Base-by-base conservation (phyloP, 2,113 vertebrate species). In the Corvus hawaiiensis region DNA sequence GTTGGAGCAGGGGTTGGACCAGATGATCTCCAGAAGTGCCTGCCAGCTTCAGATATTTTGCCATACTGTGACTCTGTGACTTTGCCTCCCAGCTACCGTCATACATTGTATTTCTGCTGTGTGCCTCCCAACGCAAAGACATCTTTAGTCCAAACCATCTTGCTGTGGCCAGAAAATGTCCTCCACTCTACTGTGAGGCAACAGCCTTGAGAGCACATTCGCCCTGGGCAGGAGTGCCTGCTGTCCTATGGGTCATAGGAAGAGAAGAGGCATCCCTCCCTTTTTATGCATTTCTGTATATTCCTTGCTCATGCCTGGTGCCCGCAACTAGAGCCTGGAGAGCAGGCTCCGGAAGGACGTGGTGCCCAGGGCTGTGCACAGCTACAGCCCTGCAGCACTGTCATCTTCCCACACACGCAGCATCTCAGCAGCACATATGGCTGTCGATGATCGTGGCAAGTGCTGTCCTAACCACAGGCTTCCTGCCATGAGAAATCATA, bases 141-240 rank as follows among this genome's bases (percentile, higher is more conserved):
- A 11, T 28, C 76, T 77, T 58, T n/a, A 44, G 22, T 37, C 37
- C 46, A 66, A 54, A 41, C 7, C 16, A n/a, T 14, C 22, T 35
- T 67, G 26, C 33, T 59, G 26, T 33, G 43, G 16, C 19, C 64
- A 71, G 22, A 84, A 81, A 87, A 54, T 9, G 10, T 74, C 28
- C 61, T 63, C 20, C 62, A 3, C 28, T 14, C 7, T 51, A 24
- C 85, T 35, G 20, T 20, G n/a, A 81, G 22, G 20, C 23, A 74
- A 7, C 5, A 73, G 13, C 51, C 33, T 21, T 11, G 11, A 61
- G 27, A 55, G 2, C 3, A 1, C 46, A 39, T 61, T 37, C 0
- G 0, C 23, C 23, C 11, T 0, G 1, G 51, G 21, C 20, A 80
- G 59, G 27, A 59, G 11, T 17, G 6, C 43, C 46, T 75, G 27